A percentile compares a stretch with the other conserved stretches of the same genome.
Evolutionary conservation across 2,888 invertebrate genomes (phyloP).

Genomic region (Coelopa pilipes): DNA sequence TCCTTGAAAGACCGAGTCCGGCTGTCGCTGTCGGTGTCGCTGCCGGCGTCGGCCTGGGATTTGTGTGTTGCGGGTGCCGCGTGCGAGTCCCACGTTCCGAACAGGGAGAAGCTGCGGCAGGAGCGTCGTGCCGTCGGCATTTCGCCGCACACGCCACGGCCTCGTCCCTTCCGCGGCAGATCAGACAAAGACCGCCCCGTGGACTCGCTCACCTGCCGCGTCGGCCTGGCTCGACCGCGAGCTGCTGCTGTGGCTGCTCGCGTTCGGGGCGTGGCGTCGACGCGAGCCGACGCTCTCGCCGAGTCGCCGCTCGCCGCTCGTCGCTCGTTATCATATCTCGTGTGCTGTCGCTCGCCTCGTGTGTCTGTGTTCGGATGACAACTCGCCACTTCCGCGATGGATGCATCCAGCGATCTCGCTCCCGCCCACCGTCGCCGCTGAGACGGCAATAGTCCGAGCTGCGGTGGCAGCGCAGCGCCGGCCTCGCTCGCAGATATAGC

Average conservation of each 20-base stretch:
- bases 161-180: not conserved
- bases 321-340: constrained; percentile 35
- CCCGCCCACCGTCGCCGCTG: constrained; percentile 3
- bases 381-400: constrained; percentile 4
- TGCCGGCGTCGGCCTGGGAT: not conserved
- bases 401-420: constrained; percentile 18
- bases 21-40: not conserved
- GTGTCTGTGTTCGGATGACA: constrained; percentile 22
- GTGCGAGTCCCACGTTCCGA: too few relatives aligned
- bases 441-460: not conserved
- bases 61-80: not conserved
- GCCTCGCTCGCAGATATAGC: constrained; percentile 5
- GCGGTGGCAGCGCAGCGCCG: constrained; percentile 2
- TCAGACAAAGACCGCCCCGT: constrained; percentile 24
- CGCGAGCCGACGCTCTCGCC: not conserved
- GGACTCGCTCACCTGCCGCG: not conserved
- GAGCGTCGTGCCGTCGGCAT: constrained; percentile 8
- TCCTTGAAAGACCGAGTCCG: constrained; percentile 14
- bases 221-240: not conserved
- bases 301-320: not conserved
- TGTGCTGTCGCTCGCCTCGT: constrained; percentile 15
- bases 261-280: constrained; percentile 28
- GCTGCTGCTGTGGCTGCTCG: not conserved
- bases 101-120: not conserved
- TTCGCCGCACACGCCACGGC: constrained; percentile 9